Conservation (phyloP, 2,797 vertebrate species). For the Hoplostethus atlanticus region DNA sequence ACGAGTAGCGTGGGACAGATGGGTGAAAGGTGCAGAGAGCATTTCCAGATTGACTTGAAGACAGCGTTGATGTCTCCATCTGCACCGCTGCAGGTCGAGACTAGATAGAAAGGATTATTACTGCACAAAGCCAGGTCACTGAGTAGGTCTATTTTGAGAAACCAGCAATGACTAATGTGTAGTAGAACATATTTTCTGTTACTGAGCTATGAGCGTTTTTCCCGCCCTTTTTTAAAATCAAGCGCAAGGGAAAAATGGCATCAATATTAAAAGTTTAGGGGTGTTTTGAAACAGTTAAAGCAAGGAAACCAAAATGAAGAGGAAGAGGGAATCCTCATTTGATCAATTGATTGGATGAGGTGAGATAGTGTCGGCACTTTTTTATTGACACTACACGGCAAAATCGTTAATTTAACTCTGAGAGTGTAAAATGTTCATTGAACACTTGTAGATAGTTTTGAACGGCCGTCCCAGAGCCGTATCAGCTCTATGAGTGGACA, state of each 20-base stretch:
- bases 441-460: too few relatives aligned
- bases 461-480: too few relatives aligned
- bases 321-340: neutral
- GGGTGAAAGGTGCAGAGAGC: slow-evolving; percentile 53
- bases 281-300: slow-evolving; percentile 1
- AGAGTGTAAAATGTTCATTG: too few relatives aligned
- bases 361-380: too few relatives aligned
- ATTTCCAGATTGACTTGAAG: slow-evolving; percentile 54
- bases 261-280: neutral
- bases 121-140: too few relatives aligned
- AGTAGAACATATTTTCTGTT: neutral
- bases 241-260: neutral
- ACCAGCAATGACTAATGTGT: neutral
- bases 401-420: too few relatives aligned
- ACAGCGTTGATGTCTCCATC: slow-evolving; percentile 37
- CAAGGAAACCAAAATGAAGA: slow-evolving; percentile 13
- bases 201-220: neutral
- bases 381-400: too few relatives aligned
- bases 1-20: slow-evolving; percentile 51
- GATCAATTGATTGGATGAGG: too few relatives aligned
- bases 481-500: too few relatives aligned
- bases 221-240: neutral
- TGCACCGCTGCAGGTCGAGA: slow-evolving; percentile 20
- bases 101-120: neutral
- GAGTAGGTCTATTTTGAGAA: neutral